phyloP scores from a whole-genome alignment of 2,113 vertebrate species.

The Puffinus mauretanicus region DNA sequence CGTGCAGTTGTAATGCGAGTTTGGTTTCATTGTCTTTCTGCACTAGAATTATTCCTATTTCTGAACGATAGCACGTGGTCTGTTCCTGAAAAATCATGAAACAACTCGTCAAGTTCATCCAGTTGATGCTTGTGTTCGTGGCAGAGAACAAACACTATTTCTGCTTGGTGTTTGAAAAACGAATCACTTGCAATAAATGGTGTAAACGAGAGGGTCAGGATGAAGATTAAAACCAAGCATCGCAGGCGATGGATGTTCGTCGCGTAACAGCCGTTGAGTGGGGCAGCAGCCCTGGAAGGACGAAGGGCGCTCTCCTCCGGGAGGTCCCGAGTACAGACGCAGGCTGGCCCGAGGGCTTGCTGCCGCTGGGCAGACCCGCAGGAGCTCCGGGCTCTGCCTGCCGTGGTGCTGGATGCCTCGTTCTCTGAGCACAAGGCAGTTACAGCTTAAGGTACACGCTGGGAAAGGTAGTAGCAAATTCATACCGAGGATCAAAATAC shows the following conservation, averaged over 20 bases:
- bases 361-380: too few species aligned
- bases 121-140: background rate
- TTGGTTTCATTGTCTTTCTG: background rate
- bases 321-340: background rate
- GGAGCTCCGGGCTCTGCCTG: accelerated
- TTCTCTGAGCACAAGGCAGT: background rate
- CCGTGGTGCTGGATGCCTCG: accelerated
- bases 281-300: background rate
- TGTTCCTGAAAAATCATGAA: background rate
- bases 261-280: background rate
- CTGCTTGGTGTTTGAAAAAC: background rate
- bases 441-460: background rate
- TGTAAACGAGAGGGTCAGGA: background rate
- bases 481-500: background rate
- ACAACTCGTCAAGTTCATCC: background rate
- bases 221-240: background rate
- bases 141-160: background rate
- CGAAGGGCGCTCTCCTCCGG: background rate
- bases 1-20: background rate
- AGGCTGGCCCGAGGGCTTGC: background rate
- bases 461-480: background rate
- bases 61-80: background rate
- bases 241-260: too few species aligned
- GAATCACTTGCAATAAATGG: background rate
- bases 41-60: background rate